Base-by-base conservation (phyloP, 2,888 invertebrate genomes). In the Platyscelio sp. region DNA sequence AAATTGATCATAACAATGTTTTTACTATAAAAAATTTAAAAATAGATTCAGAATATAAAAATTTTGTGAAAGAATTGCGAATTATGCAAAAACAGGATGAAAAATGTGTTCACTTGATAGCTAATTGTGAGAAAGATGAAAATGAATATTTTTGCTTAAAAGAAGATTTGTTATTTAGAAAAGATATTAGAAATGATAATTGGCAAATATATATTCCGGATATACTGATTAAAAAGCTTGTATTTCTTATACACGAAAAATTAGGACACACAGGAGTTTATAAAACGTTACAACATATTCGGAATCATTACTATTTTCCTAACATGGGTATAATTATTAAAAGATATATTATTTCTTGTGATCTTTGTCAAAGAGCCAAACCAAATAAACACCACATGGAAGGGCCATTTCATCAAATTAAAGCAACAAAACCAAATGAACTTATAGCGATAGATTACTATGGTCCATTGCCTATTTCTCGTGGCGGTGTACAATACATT, bases 231-330 rank as follows among this genome's bases (percentile, higher is more conserved):
- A 2, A 18, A 22, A n/a, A 43, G 20, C 22, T 86, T 4, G 72
- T 86, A 33, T 61, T 63, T 6, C 20, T 58, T 2, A 54, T 76
- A 11, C 85, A 85, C 24, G 61, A 63, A 11, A 77, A 75, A 56
- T 67, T 79, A 11, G 79, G 72, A 11, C 85, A 83, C 43, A 40
- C 72, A 13, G 76, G 76, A 4, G 74, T 83, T 3, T 80, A 40
- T 49, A 83, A 80, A 56, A 86, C 80, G 0, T 1, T 70, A 1
- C n/a, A 11, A 5, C 51, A 82, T 60, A n/a, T 82, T 1, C 68
- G 20, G 22, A 24, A 74, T 56, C 71, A 51, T 27, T 79, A 85
- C 24, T 75, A 60, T 46, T 82, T 77, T 78, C 60, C 61, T 4
- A 29, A 29, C 0, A 60, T 82, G 54, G 20, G 27, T 2, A 22